Conservation (phyloP, 2,113 vertebrate genomes). For the Accipiter virgatus region DNA sequence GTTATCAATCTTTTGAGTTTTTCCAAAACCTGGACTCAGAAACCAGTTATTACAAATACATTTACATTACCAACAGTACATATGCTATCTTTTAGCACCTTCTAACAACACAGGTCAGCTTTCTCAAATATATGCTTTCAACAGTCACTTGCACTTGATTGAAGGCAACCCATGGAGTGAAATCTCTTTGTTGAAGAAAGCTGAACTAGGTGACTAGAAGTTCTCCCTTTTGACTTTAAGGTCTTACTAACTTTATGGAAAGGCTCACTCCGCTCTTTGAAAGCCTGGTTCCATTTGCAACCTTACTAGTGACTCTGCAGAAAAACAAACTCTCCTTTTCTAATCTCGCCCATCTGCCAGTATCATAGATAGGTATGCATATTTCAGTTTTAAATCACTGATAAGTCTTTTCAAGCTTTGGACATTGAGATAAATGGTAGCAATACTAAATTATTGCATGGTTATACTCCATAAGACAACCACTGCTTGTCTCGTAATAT, state of each 20-base stretch:
- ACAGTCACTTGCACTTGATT: background rate
- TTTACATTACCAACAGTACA: background rate
- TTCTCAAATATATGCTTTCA: background rate
- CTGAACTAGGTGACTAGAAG: background rate
- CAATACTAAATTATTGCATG: background rate
- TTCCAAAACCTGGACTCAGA: background rate
- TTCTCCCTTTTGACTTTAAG: background rate
- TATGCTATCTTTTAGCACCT: rapidly evolving
- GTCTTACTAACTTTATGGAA: background rate
- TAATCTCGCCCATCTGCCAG: background rate
- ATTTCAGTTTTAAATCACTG: background rate
- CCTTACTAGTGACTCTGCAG: background rate
- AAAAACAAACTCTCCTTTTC: background rate
- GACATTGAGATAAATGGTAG: background rate
- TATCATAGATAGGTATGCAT: rapidly evolving
- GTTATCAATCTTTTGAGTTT: background rate
- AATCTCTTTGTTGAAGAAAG: background rate
- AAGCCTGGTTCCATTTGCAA: background rate
- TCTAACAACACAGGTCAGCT: background rate
- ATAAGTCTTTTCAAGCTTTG: background rate
- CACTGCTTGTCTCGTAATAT: no score
- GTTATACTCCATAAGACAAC: background rate
- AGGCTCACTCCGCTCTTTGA: background rate
- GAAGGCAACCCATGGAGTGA: background rate
- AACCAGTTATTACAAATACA: background rate